phyloP scores from a whole-genome alignment of 2,113 vertebrate genomes.

The Myanophis thanlyinensis region DNA sequence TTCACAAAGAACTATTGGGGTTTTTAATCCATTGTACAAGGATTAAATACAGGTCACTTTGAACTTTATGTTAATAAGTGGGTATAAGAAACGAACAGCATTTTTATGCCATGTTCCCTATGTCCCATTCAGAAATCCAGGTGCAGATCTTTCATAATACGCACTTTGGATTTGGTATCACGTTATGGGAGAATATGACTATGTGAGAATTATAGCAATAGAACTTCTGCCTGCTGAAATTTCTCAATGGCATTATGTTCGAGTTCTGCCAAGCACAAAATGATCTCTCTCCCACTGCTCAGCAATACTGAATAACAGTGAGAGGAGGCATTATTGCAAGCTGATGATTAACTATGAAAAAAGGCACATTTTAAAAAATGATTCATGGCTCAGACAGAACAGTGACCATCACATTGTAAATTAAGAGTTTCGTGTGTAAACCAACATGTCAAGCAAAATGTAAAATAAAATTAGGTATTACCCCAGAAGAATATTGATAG shows the following conservation, averaged over 20 bases:
- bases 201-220: constrained; percentile 41
- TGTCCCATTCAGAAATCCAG: constrained; percentile 22
- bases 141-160: constrained; percentile 47
- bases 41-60: constrained; percentile 37
- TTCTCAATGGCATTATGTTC: constrained; percentile 55
- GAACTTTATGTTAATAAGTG: constrained; percentile 28
- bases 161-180: constrained; percentile 41
- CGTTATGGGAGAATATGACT: constrained; percentile 38
- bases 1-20: not conserved
- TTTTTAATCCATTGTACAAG: constrained; percentile 8
- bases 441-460: not conserved
- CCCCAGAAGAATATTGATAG: not conserved
- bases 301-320: constrained; percentile 33
- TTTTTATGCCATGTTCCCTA: not conserved
- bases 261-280: constrained; percentile 54
- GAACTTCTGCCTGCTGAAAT: constrained; percentile 43
- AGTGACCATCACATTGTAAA: not conserved
- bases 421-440: not conserved
- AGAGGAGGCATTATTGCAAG: constrained; percentile 13
- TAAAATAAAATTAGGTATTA: not conserved
- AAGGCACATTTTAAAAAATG: accelerated
- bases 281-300: constrained; percentile 18
- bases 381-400: not conserved
- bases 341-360: constrained; percentile 34
- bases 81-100: not conserved